Percentiles rank a stretch among this genome's conserved stretches.
phyloP scores from a whole-genome alignment of 2,113 vertebrate species.

The Sclerurus mexicanus region DNA sequence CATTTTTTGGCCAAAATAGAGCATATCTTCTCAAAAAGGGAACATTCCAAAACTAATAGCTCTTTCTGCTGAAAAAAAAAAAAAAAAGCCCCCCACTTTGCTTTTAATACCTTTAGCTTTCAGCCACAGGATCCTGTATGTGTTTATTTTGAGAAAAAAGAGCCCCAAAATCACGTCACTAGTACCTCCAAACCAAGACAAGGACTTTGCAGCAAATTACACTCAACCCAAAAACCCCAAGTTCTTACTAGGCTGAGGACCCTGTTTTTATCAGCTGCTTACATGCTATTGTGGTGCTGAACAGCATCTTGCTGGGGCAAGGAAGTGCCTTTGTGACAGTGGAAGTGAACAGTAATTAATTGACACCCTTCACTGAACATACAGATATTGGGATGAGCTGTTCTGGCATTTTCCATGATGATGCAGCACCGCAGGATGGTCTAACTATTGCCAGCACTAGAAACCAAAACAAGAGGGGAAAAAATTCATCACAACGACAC shows the following conservation, averaged over 20 bases:
- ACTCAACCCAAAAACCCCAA: background rate
- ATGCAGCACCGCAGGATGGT: rapidly evolving
- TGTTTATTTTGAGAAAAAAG: background rate
- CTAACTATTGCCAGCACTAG: background rate
- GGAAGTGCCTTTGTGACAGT: background rate
- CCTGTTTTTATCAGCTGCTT: background rate
- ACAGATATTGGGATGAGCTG: background rate
- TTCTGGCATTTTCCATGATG: background rate
- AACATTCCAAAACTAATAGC: background rate
- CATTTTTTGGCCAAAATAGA: background rate
- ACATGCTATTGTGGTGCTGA: background rate
- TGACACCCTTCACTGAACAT: background rate
- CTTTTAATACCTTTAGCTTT: background rate
- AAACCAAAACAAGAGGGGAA: background rate
- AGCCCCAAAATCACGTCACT: background rate
- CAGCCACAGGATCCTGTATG: background rate
- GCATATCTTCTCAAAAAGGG: background rate
- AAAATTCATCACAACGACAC: background rate
- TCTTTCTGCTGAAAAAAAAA: background rate
- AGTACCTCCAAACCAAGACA: background rate
- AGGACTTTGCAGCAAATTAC: background rate
- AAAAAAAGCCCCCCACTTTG: background rate
- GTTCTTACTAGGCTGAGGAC: background rate
- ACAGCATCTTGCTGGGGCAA: background rate
- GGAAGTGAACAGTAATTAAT: background rate